A percentile compares a stretch with the other conserved stretches of the same genome.
These are phyloP conservation scores for Pan troglodytes DNA, from an alignment of 2,113 vertebrate genomes.

Conservation along the genomic window NHGRI_mPanTro3-v2.1_pri NC_072409.2:107945501-107946000, in stretches of 20 bases:
- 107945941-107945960: constrained; percentile 35
- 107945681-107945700: not conserved
- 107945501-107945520: too few species aligned
- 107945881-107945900: not conserved
- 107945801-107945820: not conserved
- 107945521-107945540: too few species aligned
- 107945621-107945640: not conserved
- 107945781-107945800: not conserved
- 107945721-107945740: not conserved
- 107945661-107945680: not conserved
- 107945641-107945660: not conserved
- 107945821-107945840: not conserved
- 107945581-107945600: too few species aligned
- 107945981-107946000: not conserved
- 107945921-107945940: not conserved
- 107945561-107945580: too few species aligned
- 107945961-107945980: not conserved
- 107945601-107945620: not conserved
- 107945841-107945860: not conserved
- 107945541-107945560: too few species aligned
- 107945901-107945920: not conserved
- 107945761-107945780: not conserved
- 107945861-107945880: not conserved
- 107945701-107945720: not conserved
- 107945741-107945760: not conserved